Base-by-base conservation (phyloP, 2,113 vertebrate species). In the Alaudala cheleensis region DNA sequence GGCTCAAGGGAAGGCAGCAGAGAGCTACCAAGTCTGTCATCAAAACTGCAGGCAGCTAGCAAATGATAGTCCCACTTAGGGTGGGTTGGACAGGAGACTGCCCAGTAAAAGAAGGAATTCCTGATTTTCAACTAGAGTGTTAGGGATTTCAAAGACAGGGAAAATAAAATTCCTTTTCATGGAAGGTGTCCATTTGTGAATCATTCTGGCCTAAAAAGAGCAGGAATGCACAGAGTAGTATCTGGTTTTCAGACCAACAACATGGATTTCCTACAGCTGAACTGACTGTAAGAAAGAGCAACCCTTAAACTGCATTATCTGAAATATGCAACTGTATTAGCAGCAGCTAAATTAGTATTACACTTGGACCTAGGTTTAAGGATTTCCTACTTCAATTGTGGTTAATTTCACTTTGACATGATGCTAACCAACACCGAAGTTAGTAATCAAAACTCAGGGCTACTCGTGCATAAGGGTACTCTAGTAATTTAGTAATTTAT, bases 141-240 rank as follows among this genome's bases (percentile, higher is more conserved):
- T 58, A 39, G 17, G 14, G 6, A 53, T 31, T 58, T 28, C 37
- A n/a, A 82, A 42, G n/a, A 25, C 6, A 34, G 51, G 64, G 19
- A 44, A 5, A 3, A 42, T 62, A n/a, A 17, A 10, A 2, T 73
- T 64, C 33, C 22, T 73, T 40, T 53, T 21, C 11, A 10, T 18
- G 31, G 33, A 34, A 81, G 28, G 8, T 28, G 9, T 31, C 33
- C 0, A 0, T 25, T 53, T 33, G 33, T 44, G 34, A 78, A 29
- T 40, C 22, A 69, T 60, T 73, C n/a, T 70, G 37, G 12, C 34
- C 34, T 37, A 65, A 45, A 64, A 91, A 78, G 15, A 73, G 11
- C 22, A 65, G 33, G 16, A 78, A 33, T 45, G 6, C 14, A 18
- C 0, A 1, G 45, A 82, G 25, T 5, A 56, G 3, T 56, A 20